Evolutionary conservation across 2,797 vertebrate genomes (phyloP).

Genomic region (Loriculus beryllinus): DNA sequence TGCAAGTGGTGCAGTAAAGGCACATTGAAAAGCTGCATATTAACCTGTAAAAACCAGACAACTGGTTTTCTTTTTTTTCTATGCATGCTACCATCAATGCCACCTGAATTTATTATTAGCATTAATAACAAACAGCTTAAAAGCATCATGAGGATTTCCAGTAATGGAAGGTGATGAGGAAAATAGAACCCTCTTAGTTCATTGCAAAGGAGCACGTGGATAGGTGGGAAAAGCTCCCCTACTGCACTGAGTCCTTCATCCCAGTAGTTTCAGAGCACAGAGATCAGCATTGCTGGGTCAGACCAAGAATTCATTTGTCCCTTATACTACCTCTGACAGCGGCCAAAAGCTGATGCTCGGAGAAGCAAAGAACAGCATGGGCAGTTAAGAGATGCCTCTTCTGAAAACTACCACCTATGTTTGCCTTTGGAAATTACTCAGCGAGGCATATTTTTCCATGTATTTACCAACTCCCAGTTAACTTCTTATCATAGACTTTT

Average conservation of each 20-base stretch:
- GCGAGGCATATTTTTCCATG: background rate
- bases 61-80: background rate
- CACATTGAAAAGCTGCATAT: background rate
- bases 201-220: background rate
- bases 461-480: background rate
- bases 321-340: background rate
- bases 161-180: background rate
- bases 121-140: background rate
- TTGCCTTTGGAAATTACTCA: background rate
- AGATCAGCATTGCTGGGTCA: background rate
- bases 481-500: background rate
- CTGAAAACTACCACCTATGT: background rate
- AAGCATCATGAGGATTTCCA: background rate
- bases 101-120: background rate
- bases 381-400: background rate
- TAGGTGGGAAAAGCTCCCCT: background rate
- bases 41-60: background rate
- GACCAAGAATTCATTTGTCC: background rate
- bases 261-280: background rate
- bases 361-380: background rate
- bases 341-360: background rate
- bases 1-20: background rate
- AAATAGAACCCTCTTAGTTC: background rate
- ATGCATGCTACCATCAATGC: background rate
- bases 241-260: background rate